Percentiles rank a stretch among this genome's conserved stretches.
phyloP scores from a whole-genome alignment of 2,797 vertebrate species.

The Ctenochaetus hawaiiensis region DNA sequence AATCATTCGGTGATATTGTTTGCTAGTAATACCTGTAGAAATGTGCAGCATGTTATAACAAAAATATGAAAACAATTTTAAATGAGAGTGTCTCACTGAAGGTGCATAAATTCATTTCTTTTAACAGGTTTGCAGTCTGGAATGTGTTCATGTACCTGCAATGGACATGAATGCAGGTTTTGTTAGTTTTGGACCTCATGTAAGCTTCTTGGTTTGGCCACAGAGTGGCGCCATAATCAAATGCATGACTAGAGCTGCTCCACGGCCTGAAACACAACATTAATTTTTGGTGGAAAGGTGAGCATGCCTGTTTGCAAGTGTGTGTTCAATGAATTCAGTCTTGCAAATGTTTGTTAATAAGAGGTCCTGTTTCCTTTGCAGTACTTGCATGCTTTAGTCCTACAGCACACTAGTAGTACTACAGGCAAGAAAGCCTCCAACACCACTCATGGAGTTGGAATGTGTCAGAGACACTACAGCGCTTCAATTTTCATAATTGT shows the following conservation, averaged over 20 bases:
- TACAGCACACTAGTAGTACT: not conserved
- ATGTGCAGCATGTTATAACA: constrained; percentile 17
- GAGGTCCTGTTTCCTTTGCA: not conserved
- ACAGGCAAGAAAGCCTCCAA: not conserved
- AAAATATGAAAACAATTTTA: not conserved
- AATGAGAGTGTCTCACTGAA: constrained; percentile 4
- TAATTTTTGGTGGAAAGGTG: not conserved
- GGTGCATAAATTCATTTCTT: not conserved
- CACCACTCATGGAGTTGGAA: not conserved
- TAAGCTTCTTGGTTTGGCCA: constrained; percentile 55
- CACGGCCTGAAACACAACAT: not conserved
- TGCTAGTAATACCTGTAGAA: constrained; percentile 5
- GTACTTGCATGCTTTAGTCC: not conserved
- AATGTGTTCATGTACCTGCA: constrained; percentile 2
- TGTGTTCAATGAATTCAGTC: not conserved
- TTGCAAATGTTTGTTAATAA: not conserved
- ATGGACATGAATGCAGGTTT: not conserved
- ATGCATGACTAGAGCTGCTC: not conserved
- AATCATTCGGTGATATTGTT: not conserved
- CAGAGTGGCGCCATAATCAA: constrained; percentile 54
- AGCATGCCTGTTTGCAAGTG: not conserved
- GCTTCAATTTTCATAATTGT: not conserved
- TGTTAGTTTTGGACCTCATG: not conserved
- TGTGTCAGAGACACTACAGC: constrained; percentile 20
- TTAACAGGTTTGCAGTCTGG: not conserved